Conservation (phyloP, 2,888 invertebrate genomes). For the Palloptera scutellata region DNA sequence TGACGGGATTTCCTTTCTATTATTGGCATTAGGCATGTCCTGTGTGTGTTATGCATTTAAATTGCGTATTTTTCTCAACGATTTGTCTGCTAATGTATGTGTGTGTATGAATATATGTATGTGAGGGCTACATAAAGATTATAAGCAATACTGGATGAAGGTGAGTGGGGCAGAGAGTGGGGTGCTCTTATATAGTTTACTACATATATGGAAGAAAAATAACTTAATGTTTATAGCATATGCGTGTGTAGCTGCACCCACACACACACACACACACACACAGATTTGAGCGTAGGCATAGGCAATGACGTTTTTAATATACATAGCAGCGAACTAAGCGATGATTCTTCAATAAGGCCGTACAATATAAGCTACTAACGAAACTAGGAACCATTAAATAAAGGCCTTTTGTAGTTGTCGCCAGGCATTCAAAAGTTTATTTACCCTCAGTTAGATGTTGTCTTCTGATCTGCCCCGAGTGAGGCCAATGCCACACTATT, state of each 20-base stretch:
- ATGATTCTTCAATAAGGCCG: too few species aligned
- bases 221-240: conserved; percentile 53
- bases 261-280: neutral
- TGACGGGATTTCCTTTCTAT: conserved; percentile 65
- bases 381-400: too few species aligned
- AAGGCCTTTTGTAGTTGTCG: too few species aligned
- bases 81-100: conserved; percentile 55
- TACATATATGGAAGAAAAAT: conserved; percentile 36
- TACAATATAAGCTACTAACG: too few species aligned
- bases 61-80: conserved; percentile 65
- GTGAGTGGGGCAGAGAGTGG: neutral
- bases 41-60: conserved; percentile 66
- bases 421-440: too few species aligned
- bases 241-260: conserved; percentile 26
- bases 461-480: too few species aligned
- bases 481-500: too few species aligned
- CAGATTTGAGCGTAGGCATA: too few species aligned
- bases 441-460: too few species aligned
- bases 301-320: too few species aligned
- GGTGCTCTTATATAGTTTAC: conserved; percentile 31
- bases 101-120: conserved; percentile 15
- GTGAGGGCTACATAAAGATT: neutral
- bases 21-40: conserved; percentile 65
- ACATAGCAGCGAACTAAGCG: too few species aligned
- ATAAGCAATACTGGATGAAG: too few species aligned